Evolutionary conservation across 2,888 invertebrate species (phyloP).

Genomic region (Himalopsyche anomala): DNA sequence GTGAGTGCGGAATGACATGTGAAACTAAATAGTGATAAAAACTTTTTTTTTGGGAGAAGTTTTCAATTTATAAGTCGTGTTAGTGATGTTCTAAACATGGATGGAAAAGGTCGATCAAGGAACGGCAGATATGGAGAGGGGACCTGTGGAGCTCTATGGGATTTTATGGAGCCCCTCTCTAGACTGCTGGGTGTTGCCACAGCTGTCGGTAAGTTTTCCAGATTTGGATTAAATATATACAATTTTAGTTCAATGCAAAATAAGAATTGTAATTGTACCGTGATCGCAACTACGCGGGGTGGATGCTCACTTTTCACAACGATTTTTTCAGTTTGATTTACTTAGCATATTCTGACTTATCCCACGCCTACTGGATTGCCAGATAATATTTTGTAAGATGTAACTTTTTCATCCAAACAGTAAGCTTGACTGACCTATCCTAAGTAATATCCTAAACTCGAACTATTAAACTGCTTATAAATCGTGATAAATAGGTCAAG

Average conservation of each 20-base stretch:
- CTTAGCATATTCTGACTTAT: too few relatives aligned
- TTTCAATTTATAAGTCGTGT: neutral
- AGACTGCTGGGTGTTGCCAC: constrained; percentile 64
- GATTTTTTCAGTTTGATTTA: too few relatives aligned
- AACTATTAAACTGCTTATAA: too few relatives aligned
- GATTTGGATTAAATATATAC: neutral
- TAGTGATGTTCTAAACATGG: constrained; percentile 55
- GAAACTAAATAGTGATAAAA: constrained; percentile 11
- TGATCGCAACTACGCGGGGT: too few relatives aligned
- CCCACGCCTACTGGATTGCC: too few relatives aligned
- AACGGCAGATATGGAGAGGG: constrained; percentile 63
- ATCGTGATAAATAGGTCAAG: too few relatives aligned
- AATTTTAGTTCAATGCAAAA: neutral
- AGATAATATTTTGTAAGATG: too few relatives aligned
- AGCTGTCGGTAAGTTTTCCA: constrained; percentile 61
- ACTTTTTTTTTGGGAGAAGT: constrained; percentile 8
- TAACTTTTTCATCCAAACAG: too few relatives aligned
- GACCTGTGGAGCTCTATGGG: constrained; percentile 62
- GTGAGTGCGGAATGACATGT: constrained; percentile 1
- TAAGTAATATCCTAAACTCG: too few relatives aligned
- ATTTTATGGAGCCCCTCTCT: constrained; percentile 63
- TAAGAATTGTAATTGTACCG: neutral
- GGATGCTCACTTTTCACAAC: too few relatives aligned
- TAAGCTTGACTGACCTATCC: too few relatives aligned
- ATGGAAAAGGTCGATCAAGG: constrained; percentile 60